A percentile compares a stretch with the other conserved stretches of the same genome.
phyloP scores from a whole-genome alignment of 2,888 invertebrate genomes.

The Amphipoea lucens region DNA sequence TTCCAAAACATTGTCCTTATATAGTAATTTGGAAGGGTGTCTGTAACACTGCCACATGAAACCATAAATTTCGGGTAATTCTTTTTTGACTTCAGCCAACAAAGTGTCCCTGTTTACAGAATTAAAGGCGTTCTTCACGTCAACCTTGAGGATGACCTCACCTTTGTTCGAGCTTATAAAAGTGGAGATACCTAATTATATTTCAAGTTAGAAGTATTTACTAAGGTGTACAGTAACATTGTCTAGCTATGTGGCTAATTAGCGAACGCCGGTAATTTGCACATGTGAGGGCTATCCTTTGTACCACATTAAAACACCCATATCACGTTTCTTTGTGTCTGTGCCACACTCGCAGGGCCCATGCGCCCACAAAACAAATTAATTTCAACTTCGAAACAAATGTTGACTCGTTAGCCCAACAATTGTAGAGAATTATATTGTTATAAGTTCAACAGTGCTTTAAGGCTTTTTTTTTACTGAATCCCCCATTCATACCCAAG shows the following conservation, averaged over 20 bases:
- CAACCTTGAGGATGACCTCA: no score
- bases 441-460: slow-evolving; percentile 62
- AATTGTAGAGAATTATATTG: slow-evolving; percentile 68
- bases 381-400: slow-evolving; percentile 83
- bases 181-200: background rate
- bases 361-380: slow-evolving; percentile 80
- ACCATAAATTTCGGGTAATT: no score
- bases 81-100: no score
- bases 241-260: slow-evolving; percentile 74
- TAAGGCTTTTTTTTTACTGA: slow-evolving; percentile 61
- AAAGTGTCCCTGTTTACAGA: no score
- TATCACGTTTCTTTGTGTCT: slow-evolving; percentile 86
- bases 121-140: no score
- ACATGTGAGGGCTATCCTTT: slow-evolving; percentile 78
- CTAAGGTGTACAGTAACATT: slow-evolving; percentile 29
- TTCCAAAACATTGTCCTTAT: no score
- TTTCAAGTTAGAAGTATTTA: background rate
- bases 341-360: slow-evolving; percentile 70
- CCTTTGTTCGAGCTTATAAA: no score
- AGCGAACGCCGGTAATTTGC: slow-evolving; percentile 78
- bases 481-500: slow-evolving; percentile 54
- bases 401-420: slow-evolving; percentile 81
- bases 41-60: no score
- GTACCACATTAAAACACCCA: slow-evolving; percentile 83
- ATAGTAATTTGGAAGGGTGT: no score